These are phyloP conservation scores for Triplophysa dalaica DNA, from an alignment of 2,113 vertebrate genomes.

Conservation along the genomic window DNA sequence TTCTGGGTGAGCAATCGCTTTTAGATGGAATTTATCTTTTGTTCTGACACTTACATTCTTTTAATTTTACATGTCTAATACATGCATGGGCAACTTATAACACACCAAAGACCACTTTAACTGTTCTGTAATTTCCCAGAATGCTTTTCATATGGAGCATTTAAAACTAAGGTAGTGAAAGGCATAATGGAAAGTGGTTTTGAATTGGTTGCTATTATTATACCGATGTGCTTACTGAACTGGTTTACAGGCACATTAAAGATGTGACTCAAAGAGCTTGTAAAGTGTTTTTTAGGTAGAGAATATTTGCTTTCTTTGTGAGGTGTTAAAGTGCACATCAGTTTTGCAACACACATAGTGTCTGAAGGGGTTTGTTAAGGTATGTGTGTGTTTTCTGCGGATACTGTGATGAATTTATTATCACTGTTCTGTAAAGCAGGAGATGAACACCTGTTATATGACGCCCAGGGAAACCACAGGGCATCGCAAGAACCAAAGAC, in stretches of 20 bases:
- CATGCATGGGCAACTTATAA: too few relatives aligned
- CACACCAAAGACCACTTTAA: neutral
- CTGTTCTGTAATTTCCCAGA: neutral
- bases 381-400: conserved; percentile 44
- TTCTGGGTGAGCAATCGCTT: too few relatives aligned
- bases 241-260: conserved; percentile 15
- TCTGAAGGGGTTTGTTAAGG: neutral
- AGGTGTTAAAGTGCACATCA: neutral
- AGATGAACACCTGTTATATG: conserved; percentile 52
- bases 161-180: neutral
- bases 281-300: conserved; percentile 17
- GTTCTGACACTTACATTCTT: too few relatives aligned
- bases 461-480: conserved; percentile 46
- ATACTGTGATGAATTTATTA: conserved; percentile 48
- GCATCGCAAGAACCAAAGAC: conserved; percentile 31
- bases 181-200: neutral
- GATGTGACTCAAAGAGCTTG: neutral
- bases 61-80: too few relatives aligned
- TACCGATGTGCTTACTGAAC: neutral
- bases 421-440: conserved; percentile 26
- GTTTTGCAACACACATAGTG: neutral
- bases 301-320: conserved; percentile 19
- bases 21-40: too few relatives aligned
- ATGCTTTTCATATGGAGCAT: neutral
- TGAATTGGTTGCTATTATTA: neutral